Base-by-base conservation (phyloP, 2,797 vertebrate genomes). In the Lemur catta region DNA sequence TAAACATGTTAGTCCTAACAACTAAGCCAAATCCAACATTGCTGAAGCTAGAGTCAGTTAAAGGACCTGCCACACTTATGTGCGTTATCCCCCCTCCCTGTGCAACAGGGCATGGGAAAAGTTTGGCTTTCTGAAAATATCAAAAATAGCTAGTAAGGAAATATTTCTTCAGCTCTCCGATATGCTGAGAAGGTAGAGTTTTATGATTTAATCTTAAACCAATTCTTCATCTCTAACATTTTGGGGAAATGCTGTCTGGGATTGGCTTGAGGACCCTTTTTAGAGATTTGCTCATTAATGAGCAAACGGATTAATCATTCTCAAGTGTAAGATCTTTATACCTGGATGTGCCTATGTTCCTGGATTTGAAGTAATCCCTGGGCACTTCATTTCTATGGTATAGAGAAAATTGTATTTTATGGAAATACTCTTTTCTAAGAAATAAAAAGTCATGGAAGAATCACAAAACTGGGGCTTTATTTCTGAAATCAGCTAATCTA, bases 11-110 rank as follows among this genome's bases (percentile, higher is more conserved):
- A 97, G 96, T 97, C 69, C 96, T 97, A 92, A 96, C 79, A 92
- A 91, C 88, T 93, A 96, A 98, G 97, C 98, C 98, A 98, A 98
- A 97, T 89, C 89, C 96, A 98, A 98, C 97, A 98, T 95, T 98
- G 67, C 86, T 96, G 93, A 96, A 97, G 93, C 94, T 98, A 96
- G 98, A 98, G 95, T 96, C 97, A 98, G 97, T 98, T 98, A 95
- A 97, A 96, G 94, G 85, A 95, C 85, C 89, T 96, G 61, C 65
- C 92, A 92, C 78, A 91, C 22, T 71, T 50, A 30, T 94, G 96
- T 97, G 22, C 1, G 28, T 96, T 96, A 43, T 59, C 50, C 81
- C 78, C 63, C 46, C 76, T 96, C 78, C 94, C 74, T 85, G 59
- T 86, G 89, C 98, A 98, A 96, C 50, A 87, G 93, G 63, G 80